Percentiles rank a stretch among this genome's conserved stretches.
phyloP scores from a whole-genome alignment of 2,113 vertebrate genomes.

The Solenodon paradoxus region DNA sequence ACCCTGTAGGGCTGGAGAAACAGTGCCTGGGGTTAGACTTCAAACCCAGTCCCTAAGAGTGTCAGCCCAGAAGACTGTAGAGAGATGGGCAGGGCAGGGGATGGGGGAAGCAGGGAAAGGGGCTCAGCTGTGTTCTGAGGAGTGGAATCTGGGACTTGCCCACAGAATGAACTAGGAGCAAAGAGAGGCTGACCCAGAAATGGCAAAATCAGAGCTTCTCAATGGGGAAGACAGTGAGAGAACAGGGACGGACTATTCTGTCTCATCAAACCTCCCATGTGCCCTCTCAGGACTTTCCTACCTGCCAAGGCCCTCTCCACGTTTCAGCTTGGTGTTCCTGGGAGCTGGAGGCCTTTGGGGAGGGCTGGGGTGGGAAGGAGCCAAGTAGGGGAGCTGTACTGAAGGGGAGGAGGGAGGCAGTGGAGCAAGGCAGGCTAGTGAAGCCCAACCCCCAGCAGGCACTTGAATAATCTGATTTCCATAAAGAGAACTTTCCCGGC shows the following conservation, averaged over 20 bases:
- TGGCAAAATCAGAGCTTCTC: not conserved
- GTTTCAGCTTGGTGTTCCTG: not conserved
- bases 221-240: not conserved
- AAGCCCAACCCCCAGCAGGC: constrained; percentile 59
- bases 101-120: accelerated
- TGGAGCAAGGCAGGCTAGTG: constrained; percentile 29
- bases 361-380: not conserved
- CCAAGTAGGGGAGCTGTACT: constrained; percentile 2
- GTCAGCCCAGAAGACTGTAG: not conserved
- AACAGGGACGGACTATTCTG: not conserved
- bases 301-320: not conserved
- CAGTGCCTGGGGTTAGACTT: not conserved
- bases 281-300: not conserved
- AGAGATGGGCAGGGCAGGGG: not conserved
- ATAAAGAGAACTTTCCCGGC: constrained; percentile 76
- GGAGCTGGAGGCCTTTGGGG: not conserved
- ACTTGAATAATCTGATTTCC: constrained; percentile 77
- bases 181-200: not conserved
- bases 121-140: not conserved
- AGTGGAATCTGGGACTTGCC: not conserved
- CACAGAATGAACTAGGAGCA: not conserved
- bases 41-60: not conserved
- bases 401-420: constrained; percentile 6
- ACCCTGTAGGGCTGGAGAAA: not conserved
- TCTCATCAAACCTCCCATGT: not conserved